Percentiles rank a stretch among this genome's conserved stretches.
Conservation (phyloP, 2,888 invertebrate species). For the Penaeus monodon region DNA sequence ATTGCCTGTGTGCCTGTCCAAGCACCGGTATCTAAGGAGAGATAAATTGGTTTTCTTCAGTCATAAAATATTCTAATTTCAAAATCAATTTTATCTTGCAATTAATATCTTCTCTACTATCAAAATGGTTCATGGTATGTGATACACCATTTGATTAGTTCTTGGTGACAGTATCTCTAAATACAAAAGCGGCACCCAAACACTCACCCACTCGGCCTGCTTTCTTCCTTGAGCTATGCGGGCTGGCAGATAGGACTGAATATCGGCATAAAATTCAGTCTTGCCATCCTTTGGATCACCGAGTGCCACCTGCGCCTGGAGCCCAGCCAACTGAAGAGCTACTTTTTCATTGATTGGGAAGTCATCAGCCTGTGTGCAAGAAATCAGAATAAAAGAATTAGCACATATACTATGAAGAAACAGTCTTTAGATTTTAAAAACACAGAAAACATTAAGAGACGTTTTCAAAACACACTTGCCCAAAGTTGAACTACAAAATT, state of each 20-base stretch:
- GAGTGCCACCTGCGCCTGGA: constrained; percentile 94
- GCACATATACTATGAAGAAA: background rate
- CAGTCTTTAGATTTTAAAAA: too few species aligned
- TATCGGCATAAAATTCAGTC: constrained; percentile 86
- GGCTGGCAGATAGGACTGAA: constrained; percentile 90
- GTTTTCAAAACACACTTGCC: too few species aligned
- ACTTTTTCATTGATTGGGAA: constrained; percentile 95
- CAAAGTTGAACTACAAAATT: too few species aligned
- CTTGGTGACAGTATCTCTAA: too few species aligned
- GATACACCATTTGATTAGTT: too few species aligned
- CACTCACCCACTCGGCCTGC: constrained; percentile 84
- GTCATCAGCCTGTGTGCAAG: constrained; percentile 82
- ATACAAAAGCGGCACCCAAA: background rate
- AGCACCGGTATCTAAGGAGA: constrained; percentile 79
- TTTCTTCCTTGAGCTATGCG: constrained; percentile 83
- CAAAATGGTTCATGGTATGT: too few species aligned
- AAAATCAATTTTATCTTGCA: too few species aligned
- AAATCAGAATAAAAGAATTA: constrained; percentile 28
- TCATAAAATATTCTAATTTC: too few species aligned
- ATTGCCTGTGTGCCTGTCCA: constrained; percentile 89
- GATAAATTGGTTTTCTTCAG: too few species aligned
- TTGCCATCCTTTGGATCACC: constrained; percentile 78
- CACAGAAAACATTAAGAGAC: too few species aligned
- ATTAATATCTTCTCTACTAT: too few species aligned
- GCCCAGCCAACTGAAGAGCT: constrained; percentile 90